Base-by-base conservation (phyloP, 2,113 vertebrate genomes). In the Poicephalus meyeri region DNA sequence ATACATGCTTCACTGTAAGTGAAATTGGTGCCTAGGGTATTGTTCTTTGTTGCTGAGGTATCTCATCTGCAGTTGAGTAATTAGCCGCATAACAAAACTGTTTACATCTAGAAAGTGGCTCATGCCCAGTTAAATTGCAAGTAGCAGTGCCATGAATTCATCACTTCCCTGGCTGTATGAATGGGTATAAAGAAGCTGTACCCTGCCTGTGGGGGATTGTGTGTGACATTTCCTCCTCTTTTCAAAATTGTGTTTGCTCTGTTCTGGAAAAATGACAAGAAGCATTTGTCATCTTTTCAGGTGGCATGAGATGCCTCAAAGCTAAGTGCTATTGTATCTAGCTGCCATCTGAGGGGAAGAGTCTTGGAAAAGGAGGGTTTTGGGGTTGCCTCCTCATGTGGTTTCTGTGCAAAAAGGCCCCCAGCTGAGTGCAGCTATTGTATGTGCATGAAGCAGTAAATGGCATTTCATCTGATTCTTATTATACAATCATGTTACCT, bases 401-500 rank as follows among this genome's bases (percentile, higher is more conserved):
- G 6, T 39, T 73, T 24, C 47, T 84, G 24, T 71, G 66, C 2
- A 3, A 74, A 52, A 69, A 86, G 61, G 16, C 35, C 47, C 42
- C 47, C 0, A 2, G 25, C 39, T 10, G 41, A 68, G 80, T 28
- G 52, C 26, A 68, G 16, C 61, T 84, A 42, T 84, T 60, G 47
- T 78, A 55, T 0, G 0, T 92, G 64, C 44, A 13, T 47, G 61
- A 71, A 60, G 37, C 68, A 88, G 35, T 73, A 95, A 91, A 89
- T 85, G 65, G 17, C 61, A 55, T 84, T 92, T 95, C 4, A 8
- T 95, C 86, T 86, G 89, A 92, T 95, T 93, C 73, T 81, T 91
- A 58, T 84, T 93, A 92, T 35, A 73, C 35, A 35, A 56, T 92
- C 1, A 7, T 26, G 4, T 84, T 93, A 79, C 94, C 89, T 93